Evolutionary conservation across 2,888 invertebrate species (phyloP).

Genomic region (Cephonodes hylas): DNA sequence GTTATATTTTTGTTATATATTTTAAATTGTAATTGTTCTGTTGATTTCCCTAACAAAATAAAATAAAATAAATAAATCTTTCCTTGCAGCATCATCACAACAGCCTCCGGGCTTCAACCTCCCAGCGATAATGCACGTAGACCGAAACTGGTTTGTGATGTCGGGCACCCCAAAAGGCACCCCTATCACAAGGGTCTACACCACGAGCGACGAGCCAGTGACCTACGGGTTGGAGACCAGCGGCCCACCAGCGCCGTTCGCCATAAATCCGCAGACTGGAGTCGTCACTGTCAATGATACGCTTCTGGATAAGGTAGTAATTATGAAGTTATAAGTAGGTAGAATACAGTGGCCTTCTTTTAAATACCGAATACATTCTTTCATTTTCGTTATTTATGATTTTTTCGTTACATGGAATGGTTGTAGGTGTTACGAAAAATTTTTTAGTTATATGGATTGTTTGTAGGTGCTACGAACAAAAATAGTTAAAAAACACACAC

Average conservation of each 20-base stretch:
- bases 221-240: slow-evolving; percentile 85
- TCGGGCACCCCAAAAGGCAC: slow-evolving; percentile 87
- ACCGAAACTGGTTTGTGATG: slow-evolving; percentile 88
- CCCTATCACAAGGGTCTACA: slow-evolving; percentile 85
- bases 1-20: too few relatives aligned
- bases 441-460: neutral
- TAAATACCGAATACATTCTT: too few relatives aligned
- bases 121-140: slow-evolving; percentile 86
- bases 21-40: too few relatives aligned
- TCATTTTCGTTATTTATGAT: too few relatives aligned
- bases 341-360: too few relatives aligned
- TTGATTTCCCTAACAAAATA: too few relatives aligned
- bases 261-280: slow-evolving; percentile 88
- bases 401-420: too few relatives aligned
- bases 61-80: too few relatives aligned
- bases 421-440: too few relatives aligned
- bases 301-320: slow-evolving; percentile 86
- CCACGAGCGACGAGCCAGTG: slow-evolving; percentile 83
- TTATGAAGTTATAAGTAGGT: too few relatives aligned
- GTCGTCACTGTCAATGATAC: slow-evolving; percentile 90
- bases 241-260: slow-evolving; percentile 84
- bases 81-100: slow-evolving; percentile 69
- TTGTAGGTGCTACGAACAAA: too few relatives aligned
- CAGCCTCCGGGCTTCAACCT: slow-evolving; percentile 75
- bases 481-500: too few relatives aligned